A percentile compares a stretch with the other conserved stretches of the same genome.
phyloP scores from a whole-genome alignment of 92 coral and sea anemone species.

The Virgularia gustaviana region DNA sequence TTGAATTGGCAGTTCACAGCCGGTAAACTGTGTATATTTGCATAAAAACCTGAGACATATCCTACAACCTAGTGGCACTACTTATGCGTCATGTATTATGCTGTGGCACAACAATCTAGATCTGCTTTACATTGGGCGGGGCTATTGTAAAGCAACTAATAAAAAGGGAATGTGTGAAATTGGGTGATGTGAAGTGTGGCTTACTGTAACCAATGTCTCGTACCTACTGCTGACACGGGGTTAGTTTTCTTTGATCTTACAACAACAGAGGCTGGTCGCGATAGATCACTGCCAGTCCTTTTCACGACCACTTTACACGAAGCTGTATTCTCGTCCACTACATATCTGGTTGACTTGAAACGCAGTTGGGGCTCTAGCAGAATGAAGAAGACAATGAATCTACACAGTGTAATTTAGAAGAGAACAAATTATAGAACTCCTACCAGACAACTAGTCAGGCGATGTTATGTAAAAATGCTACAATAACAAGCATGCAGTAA shows the following conservation, averaged over 20 bases:
- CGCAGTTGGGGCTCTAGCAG: slow-evolving; percentile 70
- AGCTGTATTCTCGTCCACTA: slow-evolving; percentile 73
- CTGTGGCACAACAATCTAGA: too few relatives aligned
- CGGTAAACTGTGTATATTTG: too few relatives aligned
- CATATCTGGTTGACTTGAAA: slow-evolving; percentile 49
- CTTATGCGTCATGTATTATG: too few relatives aligned
- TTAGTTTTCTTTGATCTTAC: slow-evolving; percentile 79
- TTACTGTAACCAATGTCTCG: too few relatives aligned
- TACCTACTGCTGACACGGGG: slow-evolving; percentile 87
- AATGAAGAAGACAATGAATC: background rate
- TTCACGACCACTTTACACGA: slow-evolving; percentile 49
- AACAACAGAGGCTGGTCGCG: slow-evolving; percentile 71
- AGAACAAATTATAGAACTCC: background rate
- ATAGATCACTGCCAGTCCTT: slow-evolving; percentile 92
- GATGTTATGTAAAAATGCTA: too few relatives aligned
- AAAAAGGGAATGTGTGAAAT: too few relatives aligned
- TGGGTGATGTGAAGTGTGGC: too few relatives aligned
- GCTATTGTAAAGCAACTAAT: too few relatives aligned
- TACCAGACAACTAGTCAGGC: background rate
- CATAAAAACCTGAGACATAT: too few relatives aligned
- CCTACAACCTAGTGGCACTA: too few relatives aligned
- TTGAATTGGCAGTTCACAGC: too few relatives aligned
- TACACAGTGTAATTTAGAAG: background rate
- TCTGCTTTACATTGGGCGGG: background rate
- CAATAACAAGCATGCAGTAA: background rate